Evolutionary conservation across 2,888 invertebrate genomes (phyloP), one percentile per base, ranked within the genome.

Genomic region (Aphodius granarius): DNA sequence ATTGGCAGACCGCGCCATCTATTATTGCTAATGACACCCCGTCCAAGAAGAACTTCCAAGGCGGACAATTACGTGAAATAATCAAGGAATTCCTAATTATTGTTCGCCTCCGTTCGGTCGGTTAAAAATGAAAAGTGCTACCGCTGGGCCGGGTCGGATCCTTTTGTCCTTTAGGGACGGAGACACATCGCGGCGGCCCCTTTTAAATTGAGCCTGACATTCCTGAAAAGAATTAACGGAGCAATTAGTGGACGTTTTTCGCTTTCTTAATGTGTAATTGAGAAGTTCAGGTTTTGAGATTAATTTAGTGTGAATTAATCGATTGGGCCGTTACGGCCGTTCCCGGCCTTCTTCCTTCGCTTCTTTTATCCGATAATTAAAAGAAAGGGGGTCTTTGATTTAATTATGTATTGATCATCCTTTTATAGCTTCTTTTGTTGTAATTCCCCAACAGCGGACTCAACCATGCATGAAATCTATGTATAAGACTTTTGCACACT

Each of bases 11-110:
- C 82, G 81, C 81, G 84, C 83, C 85, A 86, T 86, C 84, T 83
- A 86, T 86, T 86, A 86, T 85, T 85, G 84, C 84, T 86, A 86
- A 86, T 86, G 86, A 86, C 86, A 85, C 84, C 83, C 85, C 83
- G n/a, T n/a, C n/a, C n/a, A n/a, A n/a, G 83, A 84, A 85, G 84
- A 84, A 84, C 80, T 84, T 84, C 82, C 78, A 82, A 83, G 82
- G 81, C 81, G 81, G 84, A 85, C 85, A 86, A 85, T 85, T 85
- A 85, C 84, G 83, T 84, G 82, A 85, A 86, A 86, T 86, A 85
- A 86, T 85, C 85, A 85, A 83, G 80, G 84, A 84, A 85, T 85
- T 83, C 83, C 84, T 86, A 86, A 86, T 86, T 86, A 85, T 85
- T 85, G 84, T 82, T 83, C 83, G 80, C 80, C 80, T 78, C 75